A percentile compares a stretch with the other conserved stretches of the same genome.
These are phyloP conservation scores for Euura saliciscinereae DNA, from an alignment of 1,140 invertebrate genomes.

Conservation along the genomic window DNA sequence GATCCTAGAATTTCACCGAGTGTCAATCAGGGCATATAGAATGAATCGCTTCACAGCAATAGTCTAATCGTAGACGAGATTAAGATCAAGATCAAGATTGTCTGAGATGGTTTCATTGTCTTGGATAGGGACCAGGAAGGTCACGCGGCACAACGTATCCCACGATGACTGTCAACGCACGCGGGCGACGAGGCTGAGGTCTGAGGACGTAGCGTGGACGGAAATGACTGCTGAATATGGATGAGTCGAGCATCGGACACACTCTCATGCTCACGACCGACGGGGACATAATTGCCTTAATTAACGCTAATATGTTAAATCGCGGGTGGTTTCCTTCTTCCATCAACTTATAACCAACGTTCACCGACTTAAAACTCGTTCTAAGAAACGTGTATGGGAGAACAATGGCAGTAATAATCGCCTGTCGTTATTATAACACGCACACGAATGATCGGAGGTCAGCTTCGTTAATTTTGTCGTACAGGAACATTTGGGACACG, in stretches of 20 bases:
- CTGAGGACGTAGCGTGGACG: constrained; percentile 28
- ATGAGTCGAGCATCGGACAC: constrained; percentile 54
- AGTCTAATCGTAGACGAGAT: no score
- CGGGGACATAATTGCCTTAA: constrained; percentile 60
- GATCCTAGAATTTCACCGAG: no score
- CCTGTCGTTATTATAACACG: not conserved
- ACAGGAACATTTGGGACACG: no score
- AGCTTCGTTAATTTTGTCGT: no score
- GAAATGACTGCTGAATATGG: constrained; percentile 58
- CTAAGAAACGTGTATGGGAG: not conserved
- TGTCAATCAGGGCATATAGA: no score
- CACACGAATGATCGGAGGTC: no score
- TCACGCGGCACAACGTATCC: not conserved
- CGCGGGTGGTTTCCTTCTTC: constrained; percentile 52
- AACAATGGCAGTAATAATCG: not conserved
- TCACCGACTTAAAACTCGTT: not conserved
- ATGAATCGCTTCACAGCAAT: no score
- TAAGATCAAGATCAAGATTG: not conserved
- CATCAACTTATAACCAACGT: constrained; percentile 13
- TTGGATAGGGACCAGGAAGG: not conserved
- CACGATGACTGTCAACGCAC: constrained; percentile 49
- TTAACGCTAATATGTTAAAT: constrained; percentile 61
- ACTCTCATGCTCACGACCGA: constrained; percentile 54
- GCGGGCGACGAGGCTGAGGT: not conserved
- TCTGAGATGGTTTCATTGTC: not conserved